phyloP scores from a whole-genome alignment of 2,888 invertebrate species.

The Salticus scenicus region DNA sequence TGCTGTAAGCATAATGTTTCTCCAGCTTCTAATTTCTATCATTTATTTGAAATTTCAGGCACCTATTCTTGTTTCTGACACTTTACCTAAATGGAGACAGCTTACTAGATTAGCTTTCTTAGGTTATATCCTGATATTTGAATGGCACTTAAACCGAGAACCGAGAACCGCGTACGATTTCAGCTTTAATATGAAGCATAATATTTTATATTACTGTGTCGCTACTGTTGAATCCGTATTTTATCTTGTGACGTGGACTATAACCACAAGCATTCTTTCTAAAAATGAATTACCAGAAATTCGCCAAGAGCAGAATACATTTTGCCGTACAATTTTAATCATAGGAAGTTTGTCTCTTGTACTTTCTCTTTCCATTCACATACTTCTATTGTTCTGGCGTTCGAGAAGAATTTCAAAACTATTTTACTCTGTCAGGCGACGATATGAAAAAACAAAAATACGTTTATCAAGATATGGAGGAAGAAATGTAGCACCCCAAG shows the following conservation, averaged over 20 bases:
- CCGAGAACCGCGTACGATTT: slow-evolving; percentile 49
- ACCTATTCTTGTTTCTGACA: slow-evolving; percentile 47
- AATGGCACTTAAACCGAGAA: slow-evolving; percentile 61
- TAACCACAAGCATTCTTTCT: slow-evolving; percentile 20
- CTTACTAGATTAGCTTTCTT: slow-evolving; percentile 48
- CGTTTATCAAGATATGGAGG: neutral
- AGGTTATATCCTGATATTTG: slow-evolving; percentile 61
- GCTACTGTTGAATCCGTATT: slow-evolving; percentile 55
- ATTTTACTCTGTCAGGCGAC: slow-evolving; percentile 18
- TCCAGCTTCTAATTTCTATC: slow-evolving; percentile 50
- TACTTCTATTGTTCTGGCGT: slow-evolving; percentile 49
- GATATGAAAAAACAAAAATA: slow-evolving; percentile 34
- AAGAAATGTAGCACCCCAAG: neutral
- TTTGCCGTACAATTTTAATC: slow-evolving; percentile 27
- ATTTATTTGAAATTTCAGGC: slow-evolving; percentile 62
- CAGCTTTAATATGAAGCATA: slow-evolving; percentile 51
- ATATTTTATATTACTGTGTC: slow-evolving; percentile 45
- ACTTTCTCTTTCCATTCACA: slow-evolving; percentile 36
- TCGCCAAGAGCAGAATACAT: neutral
- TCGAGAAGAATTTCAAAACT: slow-evolving; percentile 36
- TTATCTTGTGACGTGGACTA: slow-evolving; percentile 56
- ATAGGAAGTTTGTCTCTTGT: slow-evolving; percentile 42
- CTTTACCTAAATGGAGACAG: slow-evolving; percentile 53
- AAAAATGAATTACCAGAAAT: neutral
- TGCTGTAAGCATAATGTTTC: slow-evolving; percentile 52